These are phyloP conservation scores for Embidobia sp. DNA, from an alignment of 2,888 invertebrate genomes.

Conservation along the genomic window DNA sequence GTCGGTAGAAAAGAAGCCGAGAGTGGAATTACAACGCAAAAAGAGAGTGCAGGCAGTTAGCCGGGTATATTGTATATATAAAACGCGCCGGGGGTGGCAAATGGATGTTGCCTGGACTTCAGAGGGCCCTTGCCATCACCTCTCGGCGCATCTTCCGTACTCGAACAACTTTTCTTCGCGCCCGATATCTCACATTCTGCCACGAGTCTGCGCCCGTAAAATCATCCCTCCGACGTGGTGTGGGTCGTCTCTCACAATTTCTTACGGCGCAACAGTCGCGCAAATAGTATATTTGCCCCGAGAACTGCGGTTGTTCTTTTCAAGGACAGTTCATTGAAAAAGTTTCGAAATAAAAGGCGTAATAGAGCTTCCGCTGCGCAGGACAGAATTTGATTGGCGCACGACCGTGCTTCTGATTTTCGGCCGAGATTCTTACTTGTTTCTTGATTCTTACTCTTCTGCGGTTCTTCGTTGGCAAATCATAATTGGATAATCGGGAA, in stretches of 20 bases:
- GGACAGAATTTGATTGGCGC: too few relatives aligned
- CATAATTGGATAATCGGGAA: too few relatives aligned
- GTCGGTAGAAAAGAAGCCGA: too few relatives aligned
- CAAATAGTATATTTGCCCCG: constrained; percentile 50
- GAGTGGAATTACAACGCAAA: too few relatives aligned
- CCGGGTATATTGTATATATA: constrained; percentile 67
- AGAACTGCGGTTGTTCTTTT: constrained; percentile 22
- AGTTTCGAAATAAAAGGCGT: neutral
- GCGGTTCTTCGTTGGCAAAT: too few relatives aligned
- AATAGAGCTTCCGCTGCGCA: too few relatives aligned
- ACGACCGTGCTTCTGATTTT: too few relatives aligned
- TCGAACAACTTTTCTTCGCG: constrained; percentile 75
- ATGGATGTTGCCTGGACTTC: constrained; percentile 78
- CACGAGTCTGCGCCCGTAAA: constrained; percentile 39
- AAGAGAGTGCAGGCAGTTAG: too few relatives aligned
- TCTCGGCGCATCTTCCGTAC: constrained; percentile 60
- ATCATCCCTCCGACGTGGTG: constrained; percentile 32
- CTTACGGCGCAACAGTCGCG: constrained; percentile 47
- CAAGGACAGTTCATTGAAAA: constrained; percentile 39
- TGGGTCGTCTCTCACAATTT: constrained; percentile 41
- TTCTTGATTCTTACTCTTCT: too few relatives aligned
- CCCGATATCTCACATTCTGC: constrained; percentile 63
- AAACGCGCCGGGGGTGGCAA: constrained; percentile 71
- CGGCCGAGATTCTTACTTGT: too few relatives aligned
- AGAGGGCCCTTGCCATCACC: constrained; percentile 65